Conservation (phyloP, 2,888 invertebrate genomes). For the Hemithea aestivaria region DNA sequence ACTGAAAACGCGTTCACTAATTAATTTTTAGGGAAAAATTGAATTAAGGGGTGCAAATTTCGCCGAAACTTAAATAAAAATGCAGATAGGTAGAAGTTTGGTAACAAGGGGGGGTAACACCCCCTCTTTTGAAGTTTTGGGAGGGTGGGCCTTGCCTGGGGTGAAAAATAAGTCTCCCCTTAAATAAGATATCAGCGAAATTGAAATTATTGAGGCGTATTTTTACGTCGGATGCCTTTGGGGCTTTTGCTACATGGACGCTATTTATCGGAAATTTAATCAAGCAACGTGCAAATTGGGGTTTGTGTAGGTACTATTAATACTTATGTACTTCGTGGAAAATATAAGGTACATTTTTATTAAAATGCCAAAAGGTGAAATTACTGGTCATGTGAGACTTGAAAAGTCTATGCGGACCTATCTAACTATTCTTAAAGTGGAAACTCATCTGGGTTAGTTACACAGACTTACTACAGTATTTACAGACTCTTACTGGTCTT, state of each 20-base stretch:
- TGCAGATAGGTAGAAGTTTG: conserved; percentile 55
- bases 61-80: conserved; percentile 71
- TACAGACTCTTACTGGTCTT: too few relatives aligned
- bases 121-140: conserved; percentile 61
- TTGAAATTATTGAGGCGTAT: conserved; percentile 48
- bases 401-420: too few relatives aligned
- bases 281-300: conserved; percentile 31
- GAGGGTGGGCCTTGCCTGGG: conserved; percentile 40
- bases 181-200: conserved; percentile 49
- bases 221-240: conserved; percentile 33
- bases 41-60: conserved; percentile 65
- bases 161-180: conserved; percentile 51
- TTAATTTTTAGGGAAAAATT: conserved; percentile 51
- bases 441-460: too few relatives aligned
- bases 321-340: too few relatives aligned
- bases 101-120: conserved; percentile 59
- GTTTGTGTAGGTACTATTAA: neutral
- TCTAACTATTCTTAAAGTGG: too few relatives aligned
- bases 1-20: conserved; percentile 45
- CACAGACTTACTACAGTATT: too few relatives aligned
- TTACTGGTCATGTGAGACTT: too few relatives aligned
- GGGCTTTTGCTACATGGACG: conserved; percentile 17
- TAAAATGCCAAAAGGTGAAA: too few relatives aligned
- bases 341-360: too few relatives aligned
- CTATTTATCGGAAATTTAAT: conserved; percentile 17